Evolutionary conservation across 2,888 invertebrate genomes (phyloP).

Genomic region (Rhyacophila evoluta): DNA sequence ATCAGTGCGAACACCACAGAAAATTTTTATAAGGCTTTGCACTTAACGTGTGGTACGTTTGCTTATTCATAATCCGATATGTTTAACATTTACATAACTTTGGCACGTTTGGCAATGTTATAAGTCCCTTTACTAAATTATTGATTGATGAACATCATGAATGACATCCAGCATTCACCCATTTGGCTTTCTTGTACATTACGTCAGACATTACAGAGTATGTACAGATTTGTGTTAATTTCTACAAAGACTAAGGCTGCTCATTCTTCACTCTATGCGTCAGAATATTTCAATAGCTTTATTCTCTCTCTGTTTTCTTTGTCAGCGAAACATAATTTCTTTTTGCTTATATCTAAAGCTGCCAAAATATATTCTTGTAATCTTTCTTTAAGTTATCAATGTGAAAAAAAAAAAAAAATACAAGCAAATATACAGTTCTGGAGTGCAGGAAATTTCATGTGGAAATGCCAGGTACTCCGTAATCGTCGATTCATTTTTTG

Average conservation of each 20-base stretch:
- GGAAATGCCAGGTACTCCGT: no score
- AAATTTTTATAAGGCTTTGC: slow-evolving; percentile 50
- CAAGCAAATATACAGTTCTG: no score
- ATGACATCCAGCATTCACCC: slow-evolving; percentile 44
- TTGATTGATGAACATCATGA: slow-evolving; percentile 34
- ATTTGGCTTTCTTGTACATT: slow-evolving; percentile 47
- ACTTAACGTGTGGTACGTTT: slow-evolving; percentile 54
- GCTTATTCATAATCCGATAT: slow-evolving; percentile 51
- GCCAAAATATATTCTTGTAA: no score
- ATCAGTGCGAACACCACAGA: slow-evolving; percentile 52
- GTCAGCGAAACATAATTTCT: no score
- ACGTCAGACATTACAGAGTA: slow-evolving; percentile 35
- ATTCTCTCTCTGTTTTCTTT: no score
- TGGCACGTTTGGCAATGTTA: slow-evolving; percentile 48
- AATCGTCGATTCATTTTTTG: no score
- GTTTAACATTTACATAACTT: slow-evolving; percentile 48
- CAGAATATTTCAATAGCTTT: no score
- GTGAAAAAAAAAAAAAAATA: no score
- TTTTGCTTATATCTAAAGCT: no score
- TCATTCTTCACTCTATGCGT: background rate
- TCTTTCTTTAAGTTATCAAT: no score
- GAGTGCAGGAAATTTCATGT: no score
- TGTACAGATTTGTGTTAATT: slow-evolving; percentile 52
- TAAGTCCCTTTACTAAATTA: slow-evolving; percentile 46
- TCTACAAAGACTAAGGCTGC: background rate